Base-by-base conservation (phyloP, 2,888 invertebrate species). In the Dasypolia templi region DNA sequence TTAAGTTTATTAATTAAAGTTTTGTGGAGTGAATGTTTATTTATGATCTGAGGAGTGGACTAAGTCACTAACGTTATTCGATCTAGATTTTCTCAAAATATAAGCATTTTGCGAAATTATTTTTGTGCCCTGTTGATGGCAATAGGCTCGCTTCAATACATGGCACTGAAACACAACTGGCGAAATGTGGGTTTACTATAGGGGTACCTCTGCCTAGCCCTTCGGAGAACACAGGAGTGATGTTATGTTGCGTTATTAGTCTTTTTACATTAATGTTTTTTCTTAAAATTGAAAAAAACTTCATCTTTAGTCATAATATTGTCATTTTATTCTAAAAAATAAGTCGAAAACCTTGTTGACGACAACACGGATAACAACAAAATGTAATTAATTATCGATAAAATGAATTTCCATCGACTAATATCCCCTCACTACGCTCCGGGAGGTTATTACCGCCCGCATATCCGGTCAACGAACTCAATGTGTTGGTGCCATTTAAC, bases 381-480 rank as follows among this genome's bases (percentile, higher is more conserved):
- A 84, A 83, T 74, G 56, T 53, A 76, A 82, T 79, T 74, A 77
- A 86, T 83, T 82, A 79, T 83, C 79, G 84, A 82, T 83, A 82
- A 85, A 85, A 75, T 71, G 73, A 81, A 82, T 86, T 81, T 77
- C 77, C 71, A 87, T 87, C 87, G 85, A 84, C 79, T 75, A 68
- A 51, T 65, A 61, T 78, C 82, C 79, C 87, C 71, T 86, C 89
- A 79, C 90, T 91, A 88, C 77, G 79, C 87, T 72, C 88, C 84
- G 83, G 91, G 92, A 87, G 83, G 88, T 88, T 88, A 90, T 90
- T 89, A 90, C 85, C 81, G 86, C 89, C 88, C 88, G 89, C 86
- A 90, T 86, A 87, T 86, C 84, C 88, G 91, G 89, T 89, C 92
- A 88, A 81, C 69, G 91, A 92, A 85, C 91, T 80, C 77, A 46